A percentile compares a stretch with the other conserved stretches of the same genome.
phyloP scores from a whole-genome alignment of 2,888 invertebrate genomes.

The Agrypnus murinus region DNA sequence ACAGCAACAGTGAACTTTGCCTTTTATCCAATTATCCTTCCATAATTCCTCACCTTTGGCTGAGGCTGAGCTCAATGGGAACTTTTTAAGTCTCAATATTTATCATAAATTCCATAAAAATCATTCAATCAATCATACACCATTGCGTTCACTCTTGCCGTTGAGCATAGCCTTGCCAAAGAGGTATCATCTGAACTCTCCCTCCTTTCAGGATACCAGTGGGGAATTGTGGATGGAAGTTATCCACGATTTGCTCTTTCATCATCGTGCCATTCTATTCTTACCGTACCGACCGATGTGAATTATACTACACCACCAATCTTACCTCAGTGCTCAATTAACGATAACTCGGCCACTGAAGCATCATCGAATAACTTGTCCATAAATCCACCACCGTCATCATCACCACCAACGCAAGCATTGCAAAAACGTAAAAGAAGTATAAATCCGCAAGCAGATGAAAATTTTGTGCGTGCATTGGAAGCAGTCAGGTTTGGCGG shows the following conservation, averaged over 20 bases:
- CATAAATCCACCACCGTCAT: slow-evolving; percentile 49
- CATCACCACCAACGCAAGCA: slow-evolving; percentile 69
- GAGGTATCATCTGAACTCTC: slow-evolving; percentile 57
- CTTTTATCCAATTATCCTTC: slow-evolving; percentile 52
- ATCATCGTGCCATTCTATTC: slow-evolving; percentile 76
- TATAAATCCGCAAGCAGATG: slow-evolving; percentile 87
- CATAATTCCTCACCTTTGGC: slow-evolving; percentile 57
- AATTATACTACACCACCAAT: slow-evolving; percentile 60
- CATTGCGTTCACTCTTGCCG: slow-evolving; percentile 67
- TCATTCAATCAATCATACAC: slow-evolving; percentile 23
- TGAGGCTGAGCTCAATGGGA: slow-evolving; percentile 68
- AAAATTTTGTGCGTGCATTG: slow-evolving; percentile 86
- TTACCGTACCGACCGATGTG: slow-evolving; percentile 69
- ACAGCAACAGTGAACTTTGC: slow-evolving; percentile 65
- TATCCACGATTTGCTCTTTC: slow-evolving; percentile 78
- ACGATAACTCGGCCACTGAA: slow-evolving; percentile 28
- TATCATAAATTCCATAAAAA: slow-evolving; percentile 4
- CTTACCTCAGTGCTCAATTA: slow-evolving; percentile 57
- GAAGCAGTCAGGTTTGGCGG: slow-evolving; percentile 89
- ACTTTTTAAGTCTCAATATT: slow-evolving; percentile 24
- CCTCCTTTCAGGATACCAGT: slow-evolving; percentile 82
- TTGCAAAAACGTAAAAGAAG: slow-evolving; percentile 81
- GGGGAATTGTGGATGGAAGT: slow-evolving; percentile 89
- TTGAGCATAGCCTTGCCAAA: slow-evolving; percentile 69
- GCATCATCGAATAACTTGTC: slow-evolving; percentile 26